These are phyloP conservation scores for Phyllotis vaccarum DNA, from an alignment of 2,797 vertebrate species.

Conservation along the genomic window DNA sequence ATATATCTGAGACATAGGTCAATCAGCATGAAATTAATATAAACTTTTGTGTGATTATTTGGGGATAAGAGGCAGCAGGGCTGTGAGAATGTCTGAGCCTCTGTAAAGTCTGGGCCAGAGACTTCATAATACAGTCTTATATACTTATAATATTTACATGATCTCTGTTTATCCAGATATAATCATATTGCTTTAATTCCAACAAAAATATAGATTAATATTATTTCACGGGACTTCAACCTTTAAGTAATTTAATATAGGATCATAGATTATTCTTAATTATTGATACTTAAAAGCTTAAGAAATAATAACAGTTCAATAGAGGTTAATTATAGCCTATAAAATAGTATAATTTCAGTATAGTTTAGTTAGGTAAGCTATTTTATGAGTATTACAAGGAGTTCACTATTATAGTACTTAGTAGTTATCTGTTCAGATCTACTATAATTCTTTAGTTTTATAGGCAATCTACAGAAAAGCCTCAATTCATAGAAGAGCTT, in stretches of 20 bases:
- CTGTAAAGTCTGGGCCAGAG: too few species aligned
- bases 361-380: neutral
- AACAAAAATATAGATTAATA: too few species aligned
- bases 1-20: too few species aligned
- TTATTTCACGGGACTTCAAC: neutral
- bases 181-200: neutral
- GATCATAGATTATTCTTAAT: neutral
- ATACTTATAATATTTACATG: neutral
- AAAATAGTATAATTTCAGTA: neutral
- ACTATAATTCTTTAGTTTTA: neutral
- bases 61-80: too few species aligned
- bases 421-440: neutral
- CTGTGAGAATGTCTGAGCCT: too few species aligned
- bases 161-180: neutral
- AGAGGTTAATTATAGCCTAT: neutral
- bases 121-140: too few species aligned
- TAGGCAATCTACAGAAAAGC: too few species aligned
- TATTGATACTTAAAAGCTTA: constrained; percentile 9
- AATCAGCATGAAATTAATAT: too few species aligned
- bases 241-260: neutral
- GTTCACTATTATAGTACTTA: neutral
- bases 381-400: neutral
- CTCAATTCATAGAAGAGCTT: too few species aligned
- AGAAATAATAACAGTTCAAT: neutral
- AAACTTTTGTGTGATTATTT: too few species aligned